phyloP scores from a whole-genome alignment of 2,113 vertebrate genomes.

The Osmerus mordax region DNA sequence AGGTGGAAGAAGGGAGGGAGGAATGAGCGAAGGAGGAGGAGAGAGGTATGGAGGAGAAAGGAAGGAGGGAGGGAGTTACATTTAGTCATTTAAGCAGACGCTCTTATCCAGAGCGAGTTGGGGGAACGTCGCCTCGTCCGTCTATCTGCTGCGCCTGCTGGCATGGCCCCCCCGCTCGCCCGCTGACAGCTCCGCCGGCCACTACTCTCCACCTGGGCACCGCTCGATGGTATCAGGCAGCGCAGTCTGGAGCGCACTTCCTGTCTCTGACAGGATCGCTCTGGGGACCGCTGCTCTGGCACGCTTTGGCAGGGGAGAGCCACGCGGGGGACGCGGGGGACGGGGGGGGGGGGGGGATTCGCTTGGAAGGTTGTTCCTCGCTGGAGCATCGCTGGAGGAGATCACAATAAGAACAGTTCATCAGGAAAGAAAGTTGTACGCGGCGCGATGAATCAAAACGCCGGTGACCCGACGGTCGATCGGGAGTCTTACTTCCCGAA shows the following conservation, averaged over 20 bases:
- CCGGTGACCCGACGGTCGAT: too few relatives aligned
- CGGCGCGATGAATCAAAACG: too few relatives aligned
- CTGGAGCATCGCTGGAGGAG: too few relatives aligned
- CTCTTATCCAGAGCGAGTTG: too few relatives aligned
- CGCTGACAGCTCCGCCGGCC: neutral
- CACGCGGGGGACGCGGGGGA: too few relatives aligned
- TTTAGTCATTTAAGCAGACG: too few relatives aligned
- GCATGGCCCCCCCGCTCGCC: neutral
- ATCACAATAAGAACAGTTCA: too few relatives aligned
- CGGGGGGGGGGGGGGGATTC: too few relatives aligned
- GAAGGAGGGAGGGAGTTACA: neutral
- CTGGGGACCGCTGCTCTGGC: neutral
- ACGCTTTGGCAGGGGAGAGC: neutral
- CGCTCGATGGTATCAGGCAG: neutral
- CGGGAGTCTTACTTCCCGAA: too few relatives aligned
- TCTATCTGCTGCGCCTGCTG: slow-evolving; percentile 16
- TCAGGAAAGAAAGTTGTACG: too few relatives aligned
- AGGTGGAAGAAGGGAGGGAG: neutral
- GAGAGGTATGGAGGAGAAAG: neutral
- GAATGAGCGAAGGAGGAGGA: neutral
- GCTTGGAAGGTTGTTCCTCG: too few relatives aligned
- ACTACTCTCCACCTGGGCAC: neutral
- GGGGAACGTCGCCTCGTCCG: neutral
- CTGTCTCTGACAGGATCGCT: neutral
- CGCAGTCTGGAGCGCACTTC: slow-evolving; percentile 8